Evolutionary conservation across 2,888 invertebrate genomes (phyloP).

Genomic region (Diaphora mendica): DNA sequence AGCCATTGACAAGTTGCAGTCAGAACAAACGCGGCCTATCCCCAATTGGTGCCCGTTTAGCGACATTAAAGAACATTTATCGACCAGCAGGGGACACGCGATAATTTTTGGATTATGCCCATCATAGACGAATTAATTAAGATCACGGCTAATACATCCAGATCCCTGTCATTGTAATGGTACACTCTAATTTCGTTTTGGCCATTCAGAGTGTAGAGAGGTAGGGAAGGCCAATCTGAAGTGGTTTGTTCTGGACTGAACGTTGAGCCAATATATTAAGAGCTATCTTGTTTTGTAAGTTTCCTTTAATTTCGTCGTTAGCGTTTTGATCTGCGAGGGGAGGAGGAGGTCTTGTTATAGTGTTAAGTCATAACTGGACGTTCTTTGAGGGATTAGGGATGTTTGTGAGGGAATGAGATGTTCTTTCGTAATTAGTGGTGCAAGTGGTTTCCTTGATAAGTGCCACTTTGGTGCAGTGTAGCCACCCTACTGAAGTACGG

Average conservation of each 20-base stretch:
- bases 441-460: slow-evolving; percentile 67
- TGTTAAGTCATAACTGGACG: slow-evolving; percentile 72
- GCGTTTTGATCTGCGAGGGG: slow-evolving; percentile 41
- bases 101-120: slow-evolving; percentile 85
- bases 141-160: slow-evolving; percentile 67
- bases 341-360: slow-evolving; percentile 45
- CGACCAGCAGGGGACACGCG: slow-evolving; percentile 72
- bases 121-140: slow-evolving; percentile 84
- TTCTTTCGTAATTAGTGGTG: slow-evolving; percentile 83
- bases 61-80: slow-evolving; percentile 82
- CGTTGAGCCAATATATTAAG: slow-evolving; percentile 11
- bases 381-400: slow-evolving; percentile 83
- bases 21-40: slow-evolving; percentile 41
- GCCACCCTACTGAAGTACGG: slow-evolving; percentile 29
- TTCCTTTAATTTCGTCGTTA: slow-evolving; percentile 35
- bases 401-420: slow-evolving; percentile 74
- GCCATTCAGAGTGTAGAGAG: slow-evolving; percentile 12
- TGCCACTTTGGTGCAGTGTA: slow-evolving; percentile 48
- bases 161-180: slow-evolving; percentile 60
- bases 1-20: slow-evolving; percentile 24
- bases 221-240: slow-evolving; percentile 15
- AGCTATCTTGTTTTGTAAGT: slow-evolving; percentile 21
- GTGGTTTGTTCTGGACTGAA: slow-evolving; percentile 13
- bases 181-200: slow-evolving; percentile 35
- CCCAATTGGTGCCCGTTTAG: slow-evolving; percentile 65